A percentile compares a stretch with the other conserved stretches of the same genome.
Conservation (phyloP, 1,140 invertebrate species). For the Metaphire vulgaris region DNA sequence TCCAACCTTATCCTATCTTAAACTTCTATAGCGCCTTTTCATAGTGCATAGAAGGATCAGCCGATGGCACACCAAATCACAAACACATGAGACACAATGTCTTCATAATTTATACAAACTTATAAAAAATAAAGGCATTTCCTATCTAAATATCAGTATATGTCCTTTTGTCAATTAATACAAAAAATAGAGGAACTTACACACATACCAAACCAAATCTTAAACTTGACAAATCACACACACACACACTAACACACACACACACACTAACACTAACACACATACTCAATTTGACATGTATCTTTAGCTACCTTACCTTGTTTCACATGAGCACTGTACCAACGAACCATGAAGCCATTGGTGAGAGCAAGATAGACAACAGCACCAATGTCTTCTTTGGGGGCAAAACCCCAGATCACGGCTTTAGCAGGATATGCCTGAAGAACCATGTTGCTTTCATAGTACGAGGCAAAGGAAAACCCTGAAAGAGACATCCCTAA, state of each 20-base stretch:
- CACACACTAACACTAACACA: no score
- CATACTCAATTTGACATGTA: no score
- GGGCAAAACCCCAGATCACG: conserved; percentile 36
- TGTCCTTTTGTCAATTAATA: not conserved
- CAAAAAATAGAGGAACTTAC: not conserved
- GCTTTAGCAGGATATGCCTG: conserved; percentile 34
- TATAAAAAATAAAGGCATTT: no score
- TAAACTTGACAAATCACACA: not conserved
- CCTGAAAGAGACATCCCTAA: not conserved
- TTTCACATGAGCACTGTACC: not conserved
- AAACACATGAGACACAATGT: no score
- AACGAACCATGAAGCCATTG: not conserved
- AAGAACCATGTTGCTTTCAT: conserved; percentile 39
- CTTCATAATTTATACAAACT: no score
- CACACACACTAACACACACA: no score
- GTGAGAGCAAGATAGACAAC: conserved; percentile 28
- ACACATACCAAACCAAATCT: not conserved
- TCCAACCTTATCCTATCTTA: no score
- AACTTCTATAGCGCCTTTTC: no score
- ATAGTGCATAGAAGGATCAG: no score
- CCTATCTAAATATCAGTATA: not conserved
- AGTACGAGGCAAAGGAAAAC: conserved; percentile 34
- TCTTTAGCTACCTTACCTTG: not conserved
- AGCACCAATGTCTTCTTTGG: conserved; percentile 32
- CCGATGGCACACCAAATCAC: no score